Conservation (phyloP, 1,140 invertebrate species). For the Listronotus bonariensis region DNA sequence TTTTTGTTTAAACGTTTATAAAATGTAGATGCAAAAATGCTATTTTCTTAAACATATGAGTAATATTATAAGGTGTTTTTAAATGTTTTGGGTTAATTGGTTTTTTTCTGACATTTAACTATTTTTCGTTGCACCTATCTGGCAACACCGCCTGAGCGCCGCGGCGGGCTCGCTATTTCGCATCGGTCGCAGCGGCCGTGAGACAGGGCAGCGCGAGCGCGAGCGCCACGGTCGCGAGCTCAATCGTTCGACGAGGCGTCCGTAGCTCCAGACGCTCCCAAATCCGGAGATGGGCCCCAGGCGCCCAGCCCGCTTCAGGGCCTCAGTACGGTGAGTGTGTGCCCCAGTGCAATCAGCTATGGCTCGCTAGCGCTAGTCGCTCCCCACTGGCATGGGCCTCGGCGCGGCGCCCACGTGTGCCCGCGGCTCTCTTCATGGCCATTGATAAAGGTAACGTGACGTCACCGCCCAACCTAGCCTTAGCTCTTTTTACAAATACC, state of each 20-base stretch:
- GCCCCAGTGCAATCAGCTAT: constrained; percentile 16
- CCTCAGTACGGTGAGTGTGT: constrained; percentile 29
- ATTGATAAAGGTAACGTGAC: constrained; percentile 56
- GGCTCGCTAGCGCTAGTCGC: constrained; percentile 17
- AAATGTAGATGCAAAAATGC: no score
- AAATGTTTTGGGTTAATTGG: no score
- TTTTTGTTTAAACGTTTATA: no score
- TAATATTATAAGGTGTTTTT: no score
- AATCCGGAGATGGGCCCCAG: constrained; percentile 26
- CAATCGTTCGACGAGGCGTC: constrained; percentile 25
- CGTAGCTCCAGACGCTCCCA: constrained; percentile 18
- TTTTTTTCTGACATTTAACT: no score
- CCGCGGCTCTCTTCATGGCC: constrained; percentile 53
- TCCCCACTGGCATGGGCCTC: constrained; percentile 30
- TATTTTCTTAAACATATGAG: no score
- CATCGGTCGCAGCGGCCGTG: neutral
- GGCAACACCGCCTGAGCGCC: neutral
- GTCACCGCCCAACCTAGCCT: constrained; percentile 42
- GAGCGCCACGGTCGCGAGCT: constrained; percentile 20
- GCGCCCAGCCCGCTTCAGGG: constrained; percentile 11
- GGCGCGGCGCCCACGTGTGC: constrained; percentile 52
- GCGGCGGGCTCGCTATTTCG: constrained; percentile 3
- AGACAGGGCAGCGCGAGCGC: constrained; percentile 5
- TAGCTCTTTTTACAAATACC: neutral
- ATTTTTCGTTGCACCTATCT: no score